phyloP scores from a whole-genome alignment of 2,113 vertebrate species.

The Anoura caudifer region DNA sequence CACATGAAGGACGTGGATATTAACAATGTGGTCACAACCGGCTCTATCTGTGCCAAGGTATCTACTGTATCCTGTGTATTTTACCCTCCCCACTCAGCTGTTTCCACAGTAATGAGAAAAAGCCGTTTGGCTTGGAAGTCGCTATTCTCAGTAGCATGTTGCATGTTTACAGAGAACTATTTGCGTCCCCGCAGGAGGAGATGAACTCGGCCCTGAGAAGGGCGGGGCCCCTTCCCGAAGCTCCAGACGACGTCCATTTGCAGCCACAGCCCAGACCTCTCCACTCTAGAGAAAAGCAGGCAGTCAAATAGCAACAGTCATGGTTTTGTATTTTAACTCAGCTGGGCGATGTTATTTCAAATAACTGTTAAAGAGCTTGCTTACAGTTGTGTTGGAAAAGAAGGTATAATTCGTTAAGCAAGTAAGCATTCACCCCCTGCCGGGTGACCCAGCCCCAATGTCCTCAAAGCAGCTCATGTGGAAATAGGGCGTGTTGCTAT shows the following conservation, averaged over 20 bases:
- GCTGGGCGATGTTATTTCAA: neutral
- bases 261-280: neutral
- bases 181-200: conserved; percentile 34
- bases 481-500: neutral
- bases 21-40: conserved; percentile 70
- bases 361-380: neutral
- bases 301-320: neutral
- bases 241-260: neutral
- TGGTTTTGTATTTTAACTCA: neutral
- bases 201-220: conserved; percentile 5
- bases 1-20: conserved; percentile 40
- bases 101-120: conserved; percentile 45
- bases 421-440: neutral
- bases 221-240: conserved; percentile 17
- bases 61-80: conserved; percentile 66
- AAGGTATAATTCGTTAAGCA: neutral
- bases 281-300: neutral
- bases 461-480: neutral
- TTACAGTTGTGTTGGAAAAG: conserved; percentile 5
- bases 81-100: neutral
- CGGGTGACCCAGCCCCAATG: neutral
- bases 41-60: conserved; percentile 76
- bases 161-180: conserved; percentile 70
- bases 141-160: conserved; percentile 70
- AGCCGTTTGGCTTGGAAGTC: conserved; percentile 37